These are phyloP conservation scores for Torymus auratus DNA, from an alignment of 2,888 invertebrate species.

Conservation along the genomic window DNA sequence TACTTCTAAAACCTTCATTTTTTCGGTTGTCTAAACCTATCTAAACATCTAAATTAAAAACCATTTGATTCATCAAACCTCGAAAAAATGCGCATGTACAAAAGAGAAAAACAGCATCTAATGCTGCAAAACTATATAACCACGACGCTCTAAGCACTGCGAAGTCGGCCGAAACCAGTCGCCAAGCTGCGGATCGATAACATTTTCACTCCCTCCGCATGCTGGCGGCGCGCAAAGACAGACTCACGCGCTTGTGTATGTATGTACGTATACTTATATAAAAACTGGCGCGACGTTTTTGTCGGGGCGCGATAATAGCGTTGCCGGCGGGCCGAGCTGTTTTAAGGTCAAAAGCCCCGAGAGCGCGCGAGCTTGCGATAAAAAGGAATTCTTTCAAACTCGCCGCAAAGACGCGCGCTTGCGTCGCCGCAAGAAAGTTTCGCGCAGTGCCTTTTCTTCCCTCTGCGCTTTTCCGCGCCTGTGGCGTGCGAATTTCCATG, in stretches of 20 bases:
- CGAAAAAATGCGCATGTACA: no score
- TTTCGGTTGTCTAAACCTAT: no score
- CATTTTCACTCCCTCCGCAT: conserved; percentile 17
- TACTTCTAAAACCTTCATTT: no score
- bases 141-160: no score
- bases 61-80: no score
- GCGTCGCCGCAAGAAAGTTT: not conserved
- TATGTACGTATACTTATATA: not conserved
- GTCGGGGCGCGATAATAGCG: conserved; percentile 32
- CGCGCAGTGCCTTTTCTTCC: no score
- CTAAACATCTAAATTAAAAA: no score
- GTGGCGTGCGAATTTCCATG: no score
- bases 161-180: no score
- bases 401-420: not conserved
- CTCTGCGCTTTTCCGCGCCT: no score
- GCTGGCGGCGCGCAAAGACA: not conserved
- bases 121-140: no score
- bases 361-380: not conserved
- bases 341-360: conserved; percentile 18
- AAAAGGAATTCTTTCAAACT: not conserved
- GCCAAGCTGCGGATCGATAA: conserved; percentile 18
- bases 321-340: not conserved
- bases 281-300: conserved; percentile 18
- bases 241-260: not conserved
- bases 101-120: no score